Evolutionary conservation across 2,113 vertebrate genomes (phyloP).

Genomic region (Chaetorhynchus papuensis): DNA sequence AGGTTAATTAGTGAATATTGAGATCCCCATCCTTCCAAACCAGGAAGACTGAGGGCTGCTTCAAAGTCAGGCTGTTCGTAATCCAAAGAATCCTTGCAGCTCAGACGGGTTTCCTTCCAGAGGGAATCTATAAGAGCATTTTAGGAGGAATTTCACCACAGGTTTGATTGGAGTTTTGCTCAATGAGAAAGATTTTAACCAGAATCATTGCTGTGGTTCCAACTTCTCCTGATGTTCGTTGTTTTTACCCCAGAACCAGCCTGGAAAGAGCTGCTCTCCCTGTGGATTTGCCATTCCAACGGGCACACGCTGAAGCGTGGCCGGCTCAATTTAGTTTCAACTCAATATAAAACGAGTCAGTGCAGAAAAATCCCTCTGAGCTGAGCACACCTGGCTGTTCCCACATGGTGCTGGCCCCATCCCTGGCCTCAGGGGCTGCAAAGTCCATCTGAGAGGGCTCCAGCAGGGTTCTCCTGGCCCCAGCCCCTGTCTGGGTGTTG

Average conservation of each 20-base stretch:
- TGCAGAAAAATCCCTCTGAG: neutral
- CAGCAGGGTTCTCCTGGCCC: neutral
- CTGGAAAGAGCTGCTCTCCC: neutral
- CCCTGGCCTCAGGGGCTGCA: neutral
- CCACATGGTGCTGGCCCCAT: neutral
- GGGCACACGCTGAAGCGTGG: neutral
- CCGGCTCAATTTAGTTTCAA: neutral
- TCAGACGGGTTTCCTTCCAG: neutral
- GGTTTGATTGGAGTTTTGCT: neutral
- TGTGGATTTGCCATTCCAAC: neutral
- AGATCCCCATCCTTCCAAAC: conserved; percentile 27
- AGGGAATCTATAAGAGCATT: neutral
- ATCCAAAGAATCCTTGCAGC: neutral
- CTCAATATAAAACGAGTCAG: neutral
- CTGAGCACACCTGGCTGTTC: neutral
- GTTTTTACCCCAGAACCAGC: neutral
- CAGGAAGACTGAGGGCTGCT: neutral
- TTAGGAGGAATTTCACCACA: neutral
- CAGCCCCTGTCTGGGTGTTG: neutral
- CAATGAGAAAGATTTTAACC: neutral
- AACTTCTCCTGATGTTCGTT: neutral
- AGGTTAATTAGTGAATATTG: conserved; percentile 67
- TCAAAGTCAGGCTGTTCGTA: neutral
- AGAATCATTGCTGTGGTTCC: neutral
- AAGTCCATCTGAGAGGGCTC: neutral